phyloP scores from a whole-genome alignment of 2,888 invertebrate genomes.

The Drosophila formosana region DNA sequence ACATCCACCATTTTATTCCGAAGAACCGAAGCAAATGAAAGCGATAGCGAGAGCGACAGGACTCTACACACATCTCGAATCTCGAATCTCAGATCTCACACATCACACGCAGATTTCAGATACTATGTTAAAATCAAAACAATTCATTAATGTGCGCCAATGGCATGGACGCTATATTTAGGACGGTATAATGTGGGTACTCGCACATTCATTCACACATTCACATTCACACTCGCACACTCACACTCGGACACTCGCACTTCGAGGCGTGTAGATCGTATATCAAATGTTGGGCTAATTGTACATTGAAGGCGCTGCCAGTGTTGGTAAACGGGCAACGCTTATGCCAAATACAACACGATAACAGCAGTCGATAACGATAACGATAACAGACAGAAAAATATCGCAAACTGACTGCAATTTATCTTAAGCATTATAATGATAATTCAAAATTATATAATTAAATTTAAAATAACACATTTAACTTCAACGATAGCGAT shows the following conservation, averaged over 20 bases:
- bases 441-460: too few species aligned
- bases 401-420: too few species aligned
- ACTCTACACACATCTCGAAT: conserved; percentile 3
- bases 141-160: conserved; percentile 38
- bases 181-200: conserved; percentile 63
- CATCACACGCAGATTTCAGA: conserved; percentile 1
- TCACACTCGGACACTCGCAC: conserved; percentile 5
- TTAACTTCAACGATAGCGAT: too few species aligned
- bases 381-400: not conserved
- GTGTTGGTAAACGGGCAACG: conserved; percentile 3
- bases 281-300: conserved; percentile 43
- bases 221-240: conserved; percentile 13
- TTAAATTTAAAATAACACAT: too few species aligned
- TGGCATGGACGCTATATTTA: conserved; percentile 63
- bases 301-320: conserved; percentile 32
- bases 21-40: conserved; percentile 15
- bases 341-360: too few species aligned
- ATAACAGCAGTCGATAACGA: conserved; percentile 1
- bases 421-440: too few species aligned
- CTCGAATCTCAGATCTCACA: not conserved
- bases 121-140: conserved; percentile 15
- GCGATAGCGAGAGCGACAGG: conserved; percentile 13
- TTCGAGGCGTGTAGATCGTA: conserved; percentile 14
- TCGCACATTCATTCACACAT: conserved; percentile 24
- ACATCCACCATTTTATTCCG: conserved; percentile 37